Base-by-base conservation (phyloP, 1,140 invertebrate genomes). In the Drosophila baimaii region DNA sequence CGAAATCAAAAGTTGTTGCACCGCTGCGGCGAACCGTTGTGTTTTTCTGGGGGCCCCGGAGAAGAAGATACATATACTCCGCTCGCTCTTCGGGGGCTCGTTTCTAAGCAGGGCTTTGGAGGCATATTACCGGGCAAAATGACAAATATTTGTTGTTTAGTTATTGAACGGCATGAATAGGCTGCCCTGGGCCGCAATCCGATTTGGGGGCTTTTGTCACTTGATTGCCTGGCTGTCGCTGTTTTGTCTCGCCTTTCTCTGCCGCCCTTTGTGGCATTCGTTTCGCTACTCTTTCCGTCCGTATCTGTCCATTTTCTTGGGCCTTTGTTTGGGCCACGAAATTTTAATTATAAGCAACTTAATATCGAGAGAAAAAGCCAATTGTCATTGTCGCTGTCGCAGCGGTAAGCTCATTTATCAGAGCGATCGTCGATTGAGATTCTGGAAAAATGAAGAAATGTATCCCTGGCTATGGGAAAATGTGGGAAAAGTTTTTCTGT, bases 311-410 rank as follows among this genome's bases (percentile, higher is more conserved):
- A 44, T 61, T 75, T 44, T 65, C 47, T 47, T 79, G 15, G 21
- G 69, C 68, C 52, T 77, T 86, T 86, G 83, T 86, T 86, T 86
- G 83, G 69, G 61, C 59, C 55, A 71, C 51, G 46, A 77, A 77
- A 73, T 86, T 86, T 86, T 86, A 86, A 88, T 86, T 86, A 88
- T 88, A 86, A 83, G 83, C 57, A 88, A 83, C 83, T 86, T 88
- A 83, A 88, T 81, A 71, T 49, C 21, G n/a, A 47, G 19, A 23
- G 69, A 72, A 86, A 86, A 86, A 86, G 83, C 79, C 79, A 86
- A 88, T 88, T 83, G 83, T 86, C 83, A 86, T 82, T 86, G 83
- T 66, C 69, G 73, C 61, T 68, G 61, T 83, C 47, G 56, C 41
- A 31, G 41, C 25, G 47, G 73, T 73, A 83, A 88, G 83, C 83